Base-by-base conservation (phyloP, 2,888 invertebrate species). In the Plebejus anna region DNA sequence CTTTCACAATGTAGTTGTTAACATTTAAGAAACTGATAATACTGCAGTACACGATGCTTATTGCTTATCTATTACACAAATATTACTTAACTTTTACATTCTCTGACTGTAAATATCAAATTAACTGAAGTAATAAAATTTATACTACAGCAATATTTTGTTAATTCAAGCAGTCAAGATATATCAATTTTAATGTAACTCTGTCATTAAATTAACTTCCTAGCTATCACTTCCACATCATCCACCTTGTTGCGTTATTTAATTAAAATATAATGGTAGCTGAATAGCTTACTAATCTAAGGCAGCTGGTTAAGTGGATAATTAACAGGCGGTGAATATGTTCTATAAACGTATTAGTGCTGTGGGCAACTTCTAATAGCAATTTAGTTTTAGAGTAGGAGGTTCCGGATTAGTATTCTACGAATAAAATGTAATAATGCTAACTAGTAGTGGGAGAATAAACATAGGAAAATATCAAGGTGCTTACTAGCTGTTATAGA, bases 221-320 rank as follows among this genome's bases (percentile, higher is more conserved):
- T 66, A 28, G 32, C 32, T 32, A 66, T 32, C 4, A 36, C 66
- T 66, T 61, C 61, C 61, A 61, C 11, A 61, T 61, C 4, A 13
- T 66, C 32, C 36, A 66, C 32, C 66, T 66, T 66, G 32, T 66
- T 66, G 66, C 32, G 66, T 66, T 66, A 66, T 66, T 66, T 16
- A 32, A 66, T 66, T 66, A 66, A 32, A 66, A 36, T 66, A 13
- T 66, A 66, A 66, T 66, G 16, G 66, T 66, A 66, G 66, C 11
- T 61, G 1, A 61, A 22, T 28, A 61, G 61, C 66, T 47, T 47
- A 72, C 13, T 72, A 73, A 51, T 51, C 51, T 22, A 22, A 22
- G 22, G 55, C 73, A 73, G 73, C 73, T 73, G 73, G 47, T 5
- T 32, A 32, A 28, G 73, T 73, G 51, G 32, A 32, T 55, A 73